phyloP scores from a whole-genome alignment of 2,888 invertebrate genomes.

The Ligdia adustata region DNA sequence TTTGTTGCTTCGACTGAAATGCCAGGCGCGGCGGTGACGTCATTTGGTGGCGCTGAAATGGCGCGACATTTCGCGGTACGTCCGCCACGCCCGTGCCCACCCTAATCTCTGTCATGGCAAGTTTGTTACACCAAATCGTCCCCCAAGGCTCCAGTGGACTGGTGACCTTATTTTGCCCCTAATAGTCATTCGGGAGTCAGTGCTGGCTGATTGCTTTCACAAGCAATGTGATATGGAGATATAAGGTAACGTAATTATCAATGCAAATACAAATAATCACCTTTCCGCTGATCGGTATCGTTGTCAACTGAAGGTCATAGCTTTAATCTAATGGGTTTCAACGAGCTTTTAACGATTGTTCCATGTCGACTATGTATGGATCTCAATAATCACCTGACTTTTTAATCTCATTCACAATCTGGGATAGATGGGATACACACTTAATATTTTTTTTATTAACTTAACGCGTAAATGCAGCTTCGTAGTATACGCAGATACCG shows the following conservation, averaged over 20 bases:
- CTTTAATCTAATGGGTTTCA: conserved; percentile 4
- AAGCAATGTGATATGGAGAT: conserved; percentile 12
- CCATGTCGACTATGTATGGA: conserved; percentile 1
- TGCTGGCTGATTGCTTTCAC: conserved; percentile 19
- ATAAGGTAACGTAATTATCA: neutral
- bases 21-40: conserved; percentile 81
- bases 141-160: conserved; percentile 55
- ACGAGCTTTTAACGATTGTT: conserved; percentile 24
- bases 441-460: too few relatives aligned
- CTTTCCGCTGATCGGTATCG: conserved; percentile 4
- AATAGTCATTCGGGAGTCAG: conserved; percentile 29
- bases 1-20: conserved; percentile 77
- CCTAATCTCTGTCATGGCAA: conserved; percentile 74
- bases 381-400: conserved; percentile 1
- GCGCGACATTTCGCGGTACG: conserved; percentile 77
- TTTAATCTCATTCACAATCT: too few relatives aligned
- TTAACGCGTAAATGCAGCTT: too few relatives aligned
- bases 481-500: too few relatives aligned
- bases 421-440: too few relatives aligned
- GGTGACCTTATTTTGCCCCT: conserved; percentile 49
- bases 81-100: conserved; percentile 73
- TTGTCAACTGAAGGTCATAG: conserved; percentile 8
- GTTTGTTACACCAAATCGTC: conserved; percentile 65
- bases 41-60: conserved; percentile 69
- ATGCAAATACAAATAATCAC: too few relatives aligned